Evolutionary conservation across 2,888 invertebrate genomes (phyloP), one percentile per base, ranked within the genome.

Genomic region (Zaprionus obscuricornis): DNA sequence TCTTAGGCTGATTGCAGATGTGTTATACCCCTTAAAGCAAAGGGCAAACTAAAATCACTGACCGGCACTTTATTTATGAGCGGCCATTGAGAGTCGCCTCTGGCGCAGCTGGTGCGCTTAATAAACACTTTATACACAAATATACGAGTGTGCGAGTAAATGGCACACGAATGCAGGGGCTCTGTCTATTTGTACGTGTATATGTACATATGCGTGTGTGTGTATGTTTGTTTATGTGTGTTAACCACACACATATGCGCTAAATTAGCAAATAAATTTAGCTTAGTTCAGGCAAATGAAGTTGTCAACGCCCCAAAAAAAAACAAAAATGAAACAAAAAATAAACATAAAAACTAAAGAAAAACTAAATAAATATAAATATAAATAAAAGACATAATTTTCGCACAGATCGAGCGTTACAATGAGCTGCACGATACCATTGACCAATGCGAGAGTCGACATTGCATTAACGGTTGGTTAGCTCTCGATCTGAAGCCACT

Each of bases 391-490:
- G n/a, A 49, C 51, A 37, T 46, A 20, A 40, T 58, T 93, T 0
- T 24, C 39, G n/a, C 46, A 10, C 66, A 90, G 90, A 89, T 90
- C 71, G 90, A 90, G 54, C 86, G 79, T 50, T 90, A 89, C 58
- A 85, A 82, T 47, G 87, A 88, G 26, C 54, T 89, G 13, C 88
- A 88, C 52, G 89, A 89, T 27, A 73, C 71, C 16, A 86, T 89
- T 27, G 89, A 89, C 34, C 85, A 85, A 58, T 67, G 68, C 16
- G 81, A 83, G 22, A 92, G 92, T 34, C 92, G 93, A 54, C 92
- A 93, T 58, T 91, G 95, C 26, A 93, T 90, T 43, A 93, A 94
- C 57, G 92, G 93, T 13, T 98, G 98, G 97, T 91, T 98, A 59
- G 92, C 93, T 49, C 89, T 98, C 10, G 95, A 97, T 79, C 90